Base-by-base conservation (phyloP, 1,140 invertebrate species). In the Lithobius niger region DNA sequence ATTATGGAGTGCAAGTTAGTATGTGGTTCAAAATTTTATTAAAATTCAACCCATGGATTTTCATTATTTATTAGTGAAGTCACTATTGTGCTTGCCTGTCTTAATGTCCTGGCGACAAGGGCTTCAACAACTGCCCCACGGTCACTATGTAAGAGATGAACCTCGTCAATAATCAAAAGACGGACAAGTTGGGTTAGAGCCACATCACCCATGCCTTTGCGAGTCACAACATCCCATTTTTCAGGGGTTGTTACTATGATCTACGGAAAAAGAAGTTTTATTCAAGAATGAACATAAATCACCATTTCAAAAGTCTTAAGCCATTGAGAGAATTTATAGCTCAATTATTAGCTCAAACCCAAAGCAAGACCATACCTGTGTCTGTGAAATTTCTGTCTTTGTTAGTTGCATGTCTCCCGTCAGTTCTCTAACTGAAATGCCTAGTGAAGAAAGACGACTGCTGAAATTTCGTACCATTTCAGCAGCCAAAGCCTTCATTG, bases 141-240 rank as follows among this genome's bases (percentile, higher is more conserved):
- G 65, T 98, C 95, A 4, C 95, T 92, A 68, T 99, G 94, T 25
- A 99, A 72, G 10, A 99, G 74, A 72, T 99, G 97, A 1, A 99
- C 93, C 75, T 99, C 97, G 72, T 99, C 97, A 62, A 99, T 94
- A 59, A 99, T 99, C 0, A 99, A 72, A 10, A 99, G 73, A 65
- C 88, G 87, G 0, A 99, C 92, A 36, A 97, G 77, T 64, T 86
- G 86, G 2, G 88, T 83, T 18, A 98, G 68, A 42, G 88, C 86
- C 48, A 91, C 85, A 71, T 99, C 94, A 27, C 92, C 59, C 61
- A 81, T 79, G 57, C 85, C 83, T 74, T 99, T 99, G 55, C 97
- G 74, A 0, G 96, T 98, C 1, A 99, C 90, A 16, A 99, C 93
- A 72, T 99, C 97, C 95, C 96, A 99, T 67, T 99, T 99, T 73